Conservation (phyloP, 2,888 invertebrate species). For the Laspeyria flexula region DNA sequence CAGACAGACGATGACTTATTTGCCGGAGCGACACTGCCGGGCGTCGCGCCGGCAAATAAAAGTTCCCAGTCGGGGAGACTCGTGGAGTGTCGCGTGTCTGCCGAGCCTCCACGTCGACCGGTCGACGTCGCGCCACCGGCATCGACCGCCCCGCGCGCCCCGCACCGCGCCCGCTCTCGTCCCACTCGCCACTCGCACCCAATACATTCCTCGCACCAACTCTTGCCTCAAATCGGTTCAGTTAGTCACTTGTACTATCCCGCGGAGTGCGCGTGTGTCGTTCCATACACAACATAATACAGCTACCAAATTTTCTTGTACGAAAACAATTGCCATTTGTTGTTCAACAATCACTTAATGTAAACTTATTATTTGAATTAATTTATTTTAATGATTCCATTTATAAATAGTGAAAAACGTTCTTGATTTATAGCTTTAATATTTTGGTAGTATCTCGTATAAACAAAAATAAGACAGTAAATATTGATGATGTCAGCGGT, state of each 20-base stretch:
- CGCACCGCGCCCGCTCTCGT: conserved; percentile 40
- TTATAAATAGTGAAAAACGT: conserved; percentile 26
- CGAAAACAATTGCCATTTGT: conserved; percentile 30
- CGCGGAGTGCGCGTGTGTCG: conserved; percentile 51
- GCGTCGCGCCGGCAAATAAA: conserved; percentile 6
- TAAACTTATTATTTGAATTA: conserved; percentile 29
- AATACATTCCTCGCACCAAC: conserved; percentile 64
- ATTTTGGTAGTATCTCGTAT: conserved; percentile 23
- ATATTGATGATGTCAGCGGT: conserved; percentile 71
- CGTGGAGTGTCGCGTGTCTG: conserved; percentile 80
- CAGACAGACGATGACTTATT: not conserved
- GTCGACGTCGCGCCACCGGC: conserved; percentile 82
- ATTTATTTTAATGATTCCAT: conserved; percentile 8
- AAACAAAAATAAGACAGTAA: conserved; percentile 26
- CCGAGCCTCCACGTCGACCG: conserved; percentile 84
- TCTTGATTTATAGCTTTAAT: conserved; percentile 37
- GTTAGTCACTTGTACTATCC: conserved; percentile 57
- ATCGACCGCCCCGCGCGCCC: conserved; percentile 59
- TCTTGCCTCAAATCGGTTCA: conserved; percentile 48
- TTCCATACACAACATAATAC: conserved; percentile 30
- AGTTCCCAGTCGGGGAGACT: conserved; percentile 56
- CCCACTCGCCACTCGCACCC: conserved; percentile 44
- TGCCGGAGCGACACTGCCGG: not conserved
- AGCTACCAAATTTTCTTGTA: conserved; percentile 32
- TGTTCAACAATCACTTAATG: conserved; percentile 37